A percentile compares a stretch with the other conserved stretches of the same genome.
phyloP scores from a whole-genome alignment of 2,113 vertebrate species.

The Odobenus rosmarus region DNA sequence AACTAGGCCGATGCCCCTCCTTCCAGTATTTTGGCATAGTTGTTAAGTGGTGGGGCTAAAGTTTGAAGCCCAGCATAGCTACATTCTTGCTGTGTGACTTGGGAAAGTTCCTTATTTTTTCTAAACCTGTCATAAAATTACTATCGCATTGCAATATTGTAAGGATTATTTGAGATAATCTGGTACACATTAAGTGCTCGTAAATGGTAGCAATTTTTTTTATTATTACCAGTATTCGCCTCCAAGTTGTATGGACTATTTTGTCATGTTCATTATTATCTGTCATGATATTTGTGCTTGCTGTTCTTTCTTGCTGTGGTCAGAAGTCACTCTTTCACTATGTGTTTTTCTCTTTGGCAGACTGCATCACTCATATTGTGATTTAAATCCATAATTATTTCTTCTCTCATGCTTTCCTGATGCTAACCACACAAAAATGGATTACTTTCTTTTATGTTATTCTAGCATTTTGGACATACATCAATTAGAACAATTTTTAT shows the following conservation, averaged over 20 bases:
- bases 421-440: background rate
- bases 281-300: background rate
- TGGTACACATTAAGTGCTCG: background rate
- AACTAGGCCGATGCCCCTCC: background rate
- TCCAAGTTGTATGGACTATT: background rate
- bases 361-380: background rate
- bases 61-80: background rate
- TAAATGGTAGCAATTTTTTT: constrained; percentile 39
- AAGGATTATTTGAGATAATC: constrained; percentile 35
- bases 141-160: background rate
- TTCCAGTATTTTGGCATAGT: background rate
- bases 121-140: background rate
- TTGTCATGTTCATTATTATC: background rate
- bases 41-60: background rate
- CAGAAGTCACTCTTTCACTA: background rate
- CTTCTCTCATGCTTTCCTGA: constrained; percentile 5
- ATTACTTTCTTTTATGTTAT: constrained; percentile 25
- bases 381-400: background rate
- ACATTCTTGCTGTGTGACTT: background rate
- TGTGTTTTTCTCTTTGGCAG: background rate
- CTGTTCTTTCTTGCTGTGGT: background rate
- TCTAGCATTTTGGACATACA: background rate
- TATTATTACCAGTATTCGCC: background rate
- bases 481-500: constrained; percentile 3
- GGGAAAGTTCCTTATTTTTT: background rate